Conservation (phyloP, 1,140 invertebrate genomes). For the Hypsibius dujardini region DNA sequence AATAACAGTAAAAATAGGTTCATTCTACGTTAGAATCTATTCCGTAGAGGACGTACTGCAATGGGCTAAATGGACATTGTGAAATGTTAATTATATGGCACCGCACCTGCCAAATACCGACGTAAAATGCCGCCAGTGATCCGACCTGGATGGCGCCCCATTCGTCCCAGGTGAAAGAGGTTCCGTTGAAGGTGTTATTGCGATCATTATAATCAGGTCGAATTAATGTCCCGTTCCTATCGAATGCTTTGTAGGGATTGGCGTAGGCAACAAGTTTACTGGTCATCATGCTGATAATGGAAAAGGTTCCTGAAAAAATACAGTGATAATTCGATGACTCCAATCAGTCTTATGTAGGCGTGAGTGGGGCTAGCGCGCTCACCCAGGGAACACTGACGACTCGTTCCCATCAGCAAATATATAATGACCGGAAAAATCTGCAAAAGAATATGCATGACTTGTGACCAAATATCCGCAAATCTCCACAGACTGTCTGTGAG, state of each 20-base stretch:
- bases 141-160: neutral
- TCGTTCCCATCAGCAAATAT: neutral
- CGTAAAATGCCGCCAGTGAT: neutral
- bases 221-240: no score
- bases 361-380: neutral
- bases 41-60: no score
- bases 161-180: neutral
- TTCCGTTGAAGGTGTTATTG: neutral
- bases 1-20: no score
- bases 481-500: no score
- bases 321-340: neutral
- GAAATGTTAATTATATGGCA: no score
- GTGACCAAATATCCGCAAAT: no score
- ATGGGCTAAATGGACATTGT: no score
- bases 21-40: no score
- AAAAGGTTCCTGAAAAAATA: neutral
- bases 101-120: neutral
- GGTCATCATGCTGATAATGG: constrained; percentile 5
- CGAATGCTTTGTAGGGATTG: no score
- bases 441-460: neutral
- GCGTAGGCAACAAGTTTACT: neutral
- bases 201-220: no score
- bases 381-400: neutral
- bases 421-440: constrained; percentile 5
- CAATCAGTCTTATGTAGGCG: no score